A percentile compares a stretch with the other conserved stretches of the same genome.
Conservation (phyloP, 2,113 vertebrate species). For the Amblyopsis rosae region DNA sequence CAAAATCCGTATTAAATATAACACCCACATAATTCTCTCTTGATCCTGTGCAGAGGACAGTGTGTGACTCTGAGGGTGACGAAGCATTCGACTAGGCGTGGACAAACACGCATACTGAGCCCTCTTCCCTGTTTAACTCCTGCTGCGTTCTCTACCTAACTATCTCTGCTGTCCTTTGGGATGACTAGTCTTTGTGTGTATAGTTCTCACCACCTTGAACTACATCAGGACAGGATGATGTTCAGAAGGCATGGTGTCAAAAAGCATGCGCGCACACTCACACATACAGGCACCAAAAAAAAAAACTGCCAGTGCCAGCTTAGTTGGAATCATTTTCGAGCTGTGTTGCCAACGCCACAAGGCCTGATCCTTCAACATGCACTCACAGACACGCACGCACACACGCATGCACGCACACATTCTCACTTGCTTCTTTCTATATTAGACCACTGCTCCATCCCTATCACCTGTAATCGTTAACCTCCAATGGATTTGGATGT, state of each 20-base stretch:
- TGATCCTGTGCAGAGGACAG: conserved; percentile 22
- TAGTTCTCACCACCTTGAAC: background rate
- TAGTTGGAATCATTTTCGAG: conserved; percentile 32
- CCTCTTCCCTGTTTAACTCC: no score
- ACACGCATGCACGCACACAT: background rate
- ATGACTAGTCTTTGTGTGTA: background rate
- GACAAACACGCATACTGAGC: background rate
- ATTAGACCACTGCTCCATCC: no score
- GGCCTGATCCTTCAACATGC: conserved; percentile 38
- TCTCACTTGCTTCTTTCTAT: background rate
- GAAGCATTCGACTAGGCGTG: background rate
- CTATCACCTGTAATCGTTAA: no score
- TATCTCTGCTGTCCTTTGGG: no score
- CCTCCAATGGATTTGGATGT: no score
- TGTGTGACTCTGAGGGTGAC: no score
- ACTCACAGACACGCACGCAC: background rate
- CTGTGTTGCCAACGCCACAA: conserved; percentile 14
- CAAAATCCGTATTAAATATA: background rate
- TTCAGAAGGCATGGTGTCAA: background rate
- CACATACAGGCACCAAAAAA: conserved; percentile 11
- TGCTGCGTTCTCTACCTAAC: no score
- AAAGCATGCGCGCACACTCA: conserved; percentile 13
- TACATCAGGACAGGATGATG: conserved; percentile 4
- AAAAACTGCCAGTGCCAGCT: background rate
- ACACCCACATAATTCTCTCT: background rate